Conservation (phyloP, 1,140 invertebrate genomes). For the Macrobrachium rosenbergii region DNA sequence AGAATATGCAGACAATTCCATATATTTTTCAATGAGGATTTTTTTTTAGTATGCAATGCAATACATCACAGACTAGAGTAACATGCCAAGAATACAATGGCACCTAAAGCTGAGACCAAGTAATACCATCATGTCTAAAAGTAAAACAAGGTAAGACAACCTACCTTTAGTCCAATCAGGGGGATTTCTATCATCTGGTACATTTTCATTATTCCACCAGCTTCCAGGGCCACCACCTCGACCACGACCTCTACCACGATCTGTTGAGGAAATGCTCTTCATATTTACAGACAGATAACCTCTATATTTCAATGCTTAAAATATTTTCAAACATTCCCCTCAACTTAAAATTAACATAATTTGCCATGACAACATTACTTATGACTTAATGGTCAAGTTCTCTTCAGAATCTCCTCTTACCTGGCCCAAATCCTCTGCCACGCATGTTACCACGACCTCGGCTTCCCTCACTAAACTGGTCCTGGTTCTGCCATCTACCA, state of each 20-base stretch:
- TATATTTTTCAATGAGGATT: too few species aligned
- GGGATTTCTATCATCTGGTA: not conserved
- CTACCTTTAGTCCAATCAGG: slow-evolving; percentile 26
- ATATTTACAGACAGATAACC: too few species aligned
- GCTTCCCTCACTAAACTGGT: too few species aligned
- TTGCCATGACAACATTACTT: not conserved
- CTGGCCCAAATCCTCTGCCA: not conserved
- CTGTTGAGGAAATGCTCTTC: not conserved
- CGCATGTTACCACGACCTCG: slow-evolving; percentile 22
- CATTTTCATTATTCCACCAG: not conserved
- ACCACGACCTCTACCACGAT: slow-evolving; percentile 21
- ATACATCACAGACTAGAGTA: not conserved
- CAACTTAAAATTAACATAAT: not conserved
- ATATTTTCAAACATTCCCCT: not conserved
- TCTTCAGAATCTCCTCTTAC: not conserved
- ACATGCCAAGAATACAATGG: not conserved
- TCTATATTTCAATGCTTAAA: not conserved
- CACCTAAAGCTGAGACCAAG: not conserved
- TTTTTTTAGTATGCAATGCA: too few species aligned
- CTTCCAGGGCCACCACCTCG: slow-evolving; percentile 1
- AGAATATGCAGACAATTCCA: too few species aligned
- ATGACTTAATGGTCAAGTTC: not conserved
- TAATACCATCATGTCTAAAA: not conserved
- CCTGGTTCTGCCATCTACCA: too few species aligned
- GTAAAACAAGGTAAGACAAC: not conserved